These are phyloP conservation scores for Pseudomyrmex dendroicus DNA, from an alignment of 1,140 invertebrate species.

Conservation along the genomic window DNA sequence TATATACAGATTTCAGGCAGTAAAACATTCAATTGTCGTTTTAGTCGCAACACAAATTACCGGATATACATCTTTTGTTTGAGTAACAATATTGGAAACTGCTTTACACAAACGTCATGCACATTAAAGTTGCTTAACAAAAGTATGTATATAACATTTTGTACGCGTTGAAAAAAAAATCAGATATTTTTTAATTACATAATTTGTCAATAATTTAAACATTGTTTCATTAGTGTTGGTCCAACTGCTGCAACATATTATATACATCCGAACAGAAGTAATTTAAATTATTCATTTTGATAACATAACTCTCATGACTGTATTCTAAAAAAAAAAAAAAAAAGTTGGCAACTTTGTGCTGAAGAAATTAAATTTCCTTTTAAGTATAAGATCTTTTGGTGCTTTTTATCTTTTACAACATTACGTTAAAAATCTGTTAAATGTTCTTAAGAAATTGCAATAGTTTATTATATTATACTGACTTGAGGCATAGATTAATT, in stretches of 20 bases:
- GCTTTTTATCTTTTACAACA: constrained; percentile 41
- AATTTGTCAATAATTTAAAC: neutral
- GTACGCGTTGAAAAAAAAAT: no score
- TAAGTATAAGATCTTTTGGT: constrained; percentile 34
- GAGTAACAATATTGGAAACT: no score
- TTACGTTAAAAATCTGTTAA: constrained; percentile 41
- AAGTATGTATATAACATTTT: no score
- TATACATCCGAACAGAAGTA: constrained; percentile 6
- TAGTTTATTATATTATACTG: constrained; percentile 43
- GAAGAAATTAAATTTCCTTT: constrained; percentile 26
- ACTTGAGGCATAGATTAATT: constrained; percentile 39
- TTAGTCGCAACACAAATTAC: constrained; percentile 7
- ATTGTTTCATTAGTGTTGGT: neutral
- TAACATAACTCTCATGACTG: neutral
- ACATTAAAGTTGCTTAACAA: no score
- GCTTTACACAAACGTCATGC: no score
- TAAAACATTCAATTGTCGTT: constrained; percentile 33
- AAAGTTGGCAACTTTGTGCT: neutral
- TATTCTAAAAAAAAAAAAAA: neutral
- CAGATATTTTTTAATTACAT: constrained; percentile 3
- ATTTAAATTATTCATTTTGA: constrained; percentile 29
- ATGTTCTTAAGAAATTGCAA: constrained; percentile 22
- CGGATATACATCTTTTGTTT: constrained; percentile 31
- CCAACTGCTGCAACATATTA: neutral
- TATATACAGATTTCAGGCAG: constrained; percentile 11